Evolutionary conservation across 37 sponge, comb jelly and placozoan species (phyloP), one percentile per base, ranked within the genome.

Genomic region (Halichondria panicea): DNA sequence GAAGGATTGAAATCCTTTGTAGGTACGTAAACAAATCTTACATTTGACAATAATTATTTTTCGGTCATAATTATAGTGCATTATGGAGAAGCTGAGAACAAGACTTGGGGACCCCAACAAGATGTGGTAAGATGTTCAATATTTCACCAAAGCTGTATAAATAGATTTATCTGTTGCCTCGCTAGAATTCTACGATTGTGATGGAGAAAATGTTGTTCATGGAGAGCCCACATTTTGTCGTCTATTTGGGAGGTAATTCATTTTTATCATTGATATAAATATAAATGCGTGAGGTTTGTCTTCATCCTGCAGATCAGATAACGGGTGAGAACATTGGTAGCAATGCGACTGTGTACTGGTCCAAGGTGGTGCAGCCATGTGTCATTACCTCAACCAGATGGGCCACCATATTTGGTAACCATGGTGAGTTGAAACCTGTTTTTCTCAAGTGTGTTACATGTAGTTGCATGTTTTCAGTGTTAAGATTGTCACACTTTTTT

Each of bases 351-450:
- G 63, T 6, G 33, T 84, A 84, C 60, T 84, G 84, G 84, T 48
- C 67, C 1, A 53, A 67, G 42, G 66, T 84, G 8, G 70, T 84
- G 30, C 45, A 55, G 37, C 84, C 84, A 2, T 84, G 84, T 61
- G 52, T 84, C 22, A 37, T 62, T 15, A 62, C 66, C 3, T 42
- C 42, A 38, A 84, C 84, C 7, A 71, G 50, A 27, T 84, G 84
- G 84, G 77, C 77, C 72, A 70, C 70, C n/a, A 77, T 84, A 43
- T 76, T 84, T 43, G 84, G 84, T 32, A 84, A 84, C 61, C 84
- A 84, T 59, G 84, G 77, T 74, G 77, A 76, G 75, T 4, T 25
- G 13, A 48, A 43, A 48, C 45, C 33, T 27, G n/a, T n/a, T n/a
- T n/a, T n/a, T n/a, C n/a, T n/a, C n/a, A n/a, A n/a, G n/a, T n/a